Evolutionary conservation across 2,888 invertebrate genomes (phyloP).

Genomic region (Bruchidius siliquastri): DNA sequence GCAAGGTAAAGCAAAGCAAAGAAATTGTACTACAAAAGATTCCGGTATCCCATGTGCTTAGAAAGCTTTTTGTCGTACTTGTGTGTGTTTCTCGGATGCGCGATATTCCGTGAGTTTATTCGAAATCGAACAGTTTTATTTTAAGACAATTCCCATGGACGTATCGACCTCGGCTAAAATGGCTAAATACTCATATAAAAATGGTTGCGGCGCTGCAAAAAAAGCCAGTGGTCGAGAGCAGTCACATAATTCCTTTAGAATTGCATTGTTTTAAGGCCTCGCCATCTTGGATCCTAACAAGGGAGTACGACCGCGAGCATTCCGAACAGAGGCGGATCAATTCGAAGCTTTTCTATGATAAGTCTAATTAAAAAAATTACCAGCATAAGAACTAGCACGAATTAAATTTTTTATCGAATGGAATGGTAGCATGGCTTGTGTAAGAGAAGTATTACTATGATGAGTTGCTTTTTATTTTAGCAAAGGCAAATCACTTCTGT

Average conservation of each 20-base stretch:
- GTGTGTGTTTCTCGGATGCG: background rate
- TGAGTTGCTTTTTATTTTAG: too few relatives aligned
- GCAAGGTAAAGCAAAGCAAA: background rate
- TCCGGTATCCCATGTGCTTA: background rate
- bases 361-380: too few relatives aligned
- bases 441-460: too few relatives aligned
- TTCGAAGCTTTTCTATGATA: background rate
- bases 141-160: conserved; percentile 11
- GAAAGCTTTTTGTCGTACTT: background rate
- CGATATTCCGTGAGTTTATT: conserved; percentile 1
- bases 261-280: conserved; percentile 29
- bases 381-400: too few relatives aligned
- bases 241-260: conserved; percentile 28
- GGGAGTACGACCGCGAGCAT: conserved; percentile 20
- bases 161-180: conserved; percentile 10
- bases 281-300: conserved; percentile 30
- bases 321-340: conserved; percentile 8
- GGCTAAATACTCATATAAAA: conserved; percentile 16
- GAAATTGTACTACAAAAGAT: background rate
- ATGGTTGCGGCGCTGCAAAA: conserved; percentile 12
- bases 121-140: conserved; percentile 2
- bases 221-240: conserved; percentile 14
- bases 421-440: too few relatives aligned
- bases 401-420: too few relatives aligned
- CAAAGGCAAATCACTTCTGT: too few relatives aligned